Evolutionary conservation across 1,140 invertebrate genomes (phyloP), one percentile per base, ranked within the genome.

Genomic region (Drosophila persimilis): DNA sequence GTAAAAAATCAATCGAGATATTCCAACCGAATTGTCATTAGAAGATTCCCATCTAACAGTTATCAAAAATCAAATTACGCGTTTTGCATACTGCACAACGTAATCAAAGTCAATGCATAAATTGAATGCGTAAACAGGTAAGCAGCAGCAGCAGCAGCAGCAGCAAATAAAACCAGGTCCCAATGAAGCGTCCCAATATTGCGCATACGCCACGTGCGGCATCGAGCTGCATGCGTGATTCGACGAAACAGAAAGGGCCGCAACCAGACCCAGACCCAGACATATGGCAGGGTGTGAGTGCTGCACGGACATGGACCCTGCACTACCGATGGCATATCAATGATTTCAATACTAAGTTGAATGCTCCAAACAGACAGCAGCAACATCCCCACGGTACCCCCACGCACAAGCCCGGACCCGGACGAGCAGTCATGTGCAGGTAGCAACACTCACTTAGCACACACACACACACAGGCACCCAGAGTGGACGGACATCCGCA

Each of bases 191-290:
- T 41, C 39, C 35, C 60, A 47, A 86, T 67, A 86, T 85, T 86
- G 73, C 77, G 73, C 61, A 86, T 85, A 85, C 77, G 77, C 55
- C 81, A 85, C 73, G 80, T 86, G 44, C 41, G 55, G 11, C 41
- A 45, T 24, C 46, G 50, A 63, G 57, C 46, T 69, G 63, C 53
- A 61, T 54, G 51, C 56, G 54, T 57, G 57, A 65, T 64, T 20
- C 44, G 24, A 39, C 0, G 11, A 39, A 20, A 17, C n/a, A 48
- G 56, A 58, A 35, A 15, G 8, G 41, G 43, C 31, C n/a, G 45
- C 58, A 39, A 31, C 8, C 8, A 31, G 7, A 31, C 8, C 8
- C 8, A 31, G 7, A 31, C 8, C 31, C 8, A 9, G 31, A 9
- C 8, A 31, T 31, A 31, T 31, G 31, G 8, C 35, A 39, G 11